Conservation (phyloP, 2,888 invertebrate genomes). For the Napeogenes sylphis region DNA sequence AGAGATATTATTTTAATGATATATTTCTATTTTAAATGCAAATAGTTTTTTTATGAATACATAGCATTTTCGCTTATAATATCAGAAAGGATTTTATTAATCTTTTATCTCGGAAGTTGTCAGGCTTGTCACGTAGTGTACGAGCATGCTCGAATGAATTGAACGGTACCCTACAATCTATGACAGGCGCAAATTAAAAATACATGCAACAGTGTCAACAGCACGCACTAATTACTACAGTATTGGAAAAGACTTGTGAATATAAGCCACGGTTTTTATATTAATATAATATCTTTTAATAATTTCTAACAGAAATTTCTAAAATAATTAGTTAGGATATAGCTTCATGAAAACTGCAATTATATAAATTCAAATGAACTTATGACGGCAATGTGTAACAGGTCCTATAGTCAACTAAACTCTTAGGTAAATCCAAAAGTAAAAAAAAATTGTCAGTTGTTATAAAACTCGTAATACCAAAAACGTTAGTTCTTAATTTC, state of each 20-base stretch:
- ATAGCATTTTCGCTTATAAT: background rate
- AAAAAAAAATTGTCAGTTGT: slow-evolving; percentile 44
- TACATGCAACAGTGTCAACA: slow-evolving; percentile 19
- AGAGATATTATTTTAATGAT: too few species aligned
- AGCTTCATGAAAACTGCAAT: background rate
- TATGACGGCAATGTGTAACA: background rate
- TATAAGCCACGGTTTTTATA: background rate
- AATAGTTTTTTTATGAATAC: slow-evolving; percentile 38
- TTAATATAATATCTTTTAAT: background rate
- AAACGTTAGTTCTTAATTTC: slow-evolving; percentile 75
- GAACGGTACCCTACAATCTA: slow-evolving; percentile 40
- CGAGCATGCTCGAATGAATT: slow-evolving; percentile 55
- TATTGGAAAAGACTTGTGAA: background rate
- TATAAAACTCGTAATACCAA: slow-evolving; percentile 69
- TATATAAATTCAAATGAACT: too few species aligned
- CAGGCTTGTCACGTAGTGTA: slow-evolving; percentile 50
- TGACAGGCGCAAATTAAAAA: slow-evolving; percentile 29
- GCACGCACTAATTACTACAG: slow-evolving; percentile 12
- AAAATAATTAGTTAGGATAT: too few species aligned
- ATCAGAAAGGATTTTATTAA: slow-evolving; percentile 27
- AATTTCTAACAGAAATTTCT: too few species aligned
- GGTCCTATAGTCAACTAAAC: too few species aligned
- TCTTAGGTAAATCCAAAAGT: background rate
- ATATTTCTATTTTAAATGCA: too few species aligned
- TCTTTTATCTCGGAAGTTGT: slow-evolving; percentile 46